Evolutionary conservation across 2,888 invertebrate genomes (phyloP), one percentile per base, ranked within the genome.

Genomic region (Mythimna albipuncta): DNA sequence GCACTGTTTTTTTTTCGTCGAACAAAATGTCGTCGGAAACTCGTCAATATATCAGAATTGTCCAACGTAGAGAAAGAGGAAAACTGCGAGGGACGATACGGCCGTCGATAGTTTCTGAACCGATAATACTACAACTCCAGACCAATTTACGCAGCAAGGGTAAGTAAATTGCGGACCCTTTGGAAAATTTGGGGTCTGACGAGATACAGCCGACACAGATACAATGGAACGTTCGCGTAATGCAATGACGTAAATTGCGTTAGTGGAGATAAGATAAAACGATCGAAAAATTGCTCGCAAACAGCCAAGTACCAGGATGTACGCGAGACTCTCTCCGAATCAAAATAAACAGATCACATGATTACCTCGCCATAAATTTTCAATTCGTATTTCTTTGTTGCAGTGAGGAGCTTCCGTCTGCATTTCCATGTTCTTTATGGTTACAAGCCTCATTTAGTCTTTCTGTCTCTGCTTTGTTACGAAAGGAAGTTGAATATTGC

Each of bases 31-130:
- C 84, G 84, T 86, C 88, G 88, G 88, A 87, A 89, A 88, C 89
- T 90, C 89, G 89, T 92, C 92, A 90, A 92, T 92, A 92, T 90
- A 91, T 92, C 91, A 90, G 89, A 91, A 90, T 89, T 87, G 90
- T 83, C 84, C 82, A 85, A 85, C 79, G 77, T 78, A 77, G 85
- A 77, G 82, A 81, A 84, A 86, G 76, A 81, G 85, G 86, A 77
- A 85, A 87, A 83, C 85, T 84, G 85, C 80, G 82, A 80, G 85
- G 87, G 88, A 81, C 74, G 84, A 87, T 85, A 85, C 81, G 81
- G 73, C 75, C 76, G 73, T 79, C 85, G 84, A 89, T 88, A 90
- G 90, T 90, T 91, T 88, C 85, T 82, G 84, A 84, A 88, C 77
- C 89, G 90, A 89, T 91, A 90, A 90, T 89, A 88, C 86, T 83